A percentile compares a stretch with the other conserved stretches of the same genome.
These are phyloP conservation scores for Autographa pulchrina DNA, from an alignment of 2,888 invertebrate species.

Conservation along the genomic window DNA sequence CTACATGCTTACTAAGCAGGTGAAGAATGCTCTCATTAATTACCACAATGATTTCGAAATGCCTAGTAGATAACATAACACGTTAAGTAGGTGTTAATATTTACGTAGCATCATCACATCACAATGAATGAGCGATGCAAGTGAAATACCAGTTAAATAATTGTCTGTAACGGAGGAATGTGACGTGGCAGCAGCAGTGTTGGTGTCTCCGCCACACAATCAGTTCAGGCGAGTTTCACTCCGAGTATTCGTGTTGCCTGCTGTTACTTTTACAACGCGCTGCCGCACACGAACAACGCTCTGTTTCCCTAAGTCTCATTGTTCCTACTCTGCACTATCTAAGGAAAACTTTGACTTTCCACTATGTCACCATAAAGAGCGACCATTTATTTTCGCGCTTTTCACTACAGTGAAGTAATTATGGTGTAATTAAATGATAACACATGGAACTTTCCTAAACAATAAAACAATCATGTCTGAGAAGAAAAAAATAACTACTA, in stretches of 20 bases:
- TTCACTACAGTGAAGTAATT: constrained; percentile 15
- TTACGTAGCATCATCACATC: constrained; percentile 49
- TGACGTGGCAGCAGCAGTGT: constrained; percentile 71
- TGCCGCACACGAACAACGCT: constrained; percentile 87
- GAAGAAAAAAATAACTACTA: background rate
- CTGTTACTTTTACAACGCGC: constrained; percentile 89
- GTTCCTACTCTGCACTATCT: constrained; percentile 73
- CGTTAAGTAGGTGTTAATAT: constrained; percentile 39
- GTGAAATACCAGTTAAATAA: constrained; percentile 72
- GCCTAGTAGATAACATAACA: constrained; percentile 13
- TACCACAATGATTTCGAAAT: constrained; percentile 3
- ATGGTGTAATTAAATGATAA: background rate
- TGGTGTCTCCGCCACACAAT: constrained; percentile 73
- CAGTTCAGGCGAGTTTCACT: constrained; percentile 88
- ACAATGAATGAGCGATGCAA: constrained; percentile 62
- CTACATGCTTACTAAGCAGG: constrained; percentile 1
- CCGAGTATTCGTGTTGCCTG: constrained; percentile 81
- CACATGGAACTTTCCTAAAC: background rate
- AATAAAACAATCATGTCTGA: background rate
- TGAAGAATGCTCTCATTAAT: constrained; percentile 1
- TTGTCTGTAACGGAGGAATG: constrained; percentile 78
- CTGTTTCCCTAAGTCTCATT: constrained; percentile 87
- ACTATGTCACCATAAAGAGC: constrained; percentile 65
- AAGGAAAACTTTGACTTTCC: constrained; percentile 86
- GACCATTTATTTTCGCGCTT: constrained; percentile 36